Base-by-base conservation (phyloP, 2,113 vertebrate species). In the Oncorhynchus kisutch region DNA sequence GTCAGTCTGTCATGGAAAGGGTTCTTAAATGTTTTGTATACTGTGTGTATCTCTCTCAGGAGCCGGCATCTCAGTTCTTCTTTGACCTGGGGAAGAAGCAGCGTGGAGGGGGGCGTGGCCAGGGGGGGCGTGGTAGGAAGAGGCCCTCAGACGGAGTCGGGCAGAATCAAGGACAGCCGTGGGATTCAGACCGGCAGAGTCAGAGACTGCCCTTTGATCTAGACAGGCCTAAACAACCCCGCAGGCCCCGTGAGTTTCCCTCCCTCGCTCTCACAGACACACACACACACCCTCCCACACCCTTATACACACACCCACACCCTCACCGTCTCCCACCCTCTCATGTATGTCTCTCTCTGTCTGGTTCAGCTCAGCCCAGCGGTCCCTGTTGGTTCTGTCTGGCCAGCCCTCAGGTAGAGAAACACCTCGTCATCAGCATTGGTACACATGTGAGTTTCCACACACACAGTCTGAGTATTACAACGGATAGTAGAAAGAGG, bases 381-480 rank as follows among this genome's bases (percentile, higher is more conserved):
- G 96, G 96, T 6, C 95, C 96, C 20, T 99, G 98, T 85, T 99
- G 98, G 98, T 99, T 99, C 91, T 99, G 98, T 77, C 93, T 99
- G 7, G 97, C 98, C 39, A 98, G 97, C 84, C 97, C 97, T 29
- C 95, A 99, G 84, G 97, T 99, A 73, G 98, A 99, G 92, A 99
- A 99, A 82, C 98, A 99, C 82, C 91, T 99, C 77, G 96, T 99
- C 77, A 94, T 99, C 91, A 99, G 95, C 79, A 95, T 99, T 13
- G 98, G 97, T 64, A 93, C 94, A 0, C 95, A 99, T 0, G 98
- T 99, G 81, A 97, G 98, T 96, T 82, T 3, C 25, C 2, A 67
- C 62, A 16, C 2, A 67, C 62, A 16, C 73, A 74, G 4, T 29
- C 39, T 45, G 39, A 45, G 39, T 45, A 45, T 18, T 8, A 3